phyloP scores from a whole-genome alignment of 2,888 invertebrate species.

The Caenorhabditis japonica region DNA sequence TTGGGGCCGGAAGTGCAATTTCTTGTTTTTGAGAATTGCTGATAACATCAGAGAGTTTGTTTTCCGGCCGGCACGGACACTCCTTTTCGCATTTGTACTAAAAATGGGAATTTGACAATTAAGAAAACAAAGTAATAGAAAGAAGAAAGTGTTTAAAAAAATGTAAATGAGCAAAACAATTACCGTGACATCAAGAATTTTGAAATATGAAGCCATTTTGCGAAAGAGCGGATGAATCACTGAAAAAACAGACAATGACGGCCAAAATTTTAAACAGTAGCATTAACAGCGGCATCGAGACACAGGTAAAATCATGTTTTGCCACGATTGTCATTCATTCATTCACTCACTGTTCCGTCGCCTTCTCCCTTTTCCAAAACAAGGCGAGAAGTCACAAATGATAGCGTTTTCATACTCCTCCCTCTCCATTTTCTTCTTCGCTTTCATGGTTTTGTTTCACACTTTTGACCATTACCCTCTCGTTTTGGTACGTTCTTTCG shows the following conservation, averaged over 20 bases:
- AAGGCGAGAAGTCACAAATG: conserved; percentile 40
- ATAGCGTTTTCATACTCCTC: conserved; percentile 27
- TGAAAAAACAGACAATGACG: conserved; percentile 33
- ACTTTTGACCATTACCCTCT: conserved; percentile 33
- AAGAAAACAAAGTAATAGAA: neutral
- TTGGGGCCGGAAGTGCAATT: conserved; percentile 4
- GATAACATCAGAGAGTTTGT: conserved; percentile 21
- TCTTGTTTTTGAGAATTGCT: conserved; percentile 2
- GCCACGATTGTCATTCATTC: conserved; percentile 32
- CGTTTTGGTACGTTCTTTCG: conserved; percentile 22
- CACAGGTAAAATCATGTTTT: conserved; percentile 38
- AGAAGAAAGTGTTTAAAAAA: neutral
- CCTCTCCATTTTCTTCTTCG: conserved; percentile 13
- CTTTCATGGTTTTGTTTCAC: conserved; percentile 40
- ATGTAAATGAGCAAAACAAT: neutral
- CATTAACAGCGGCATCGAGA: conserved; percentile 4
- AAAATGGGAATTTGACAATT: conserved; percentile 6
- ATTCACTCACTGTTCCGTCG: conserved; percentile 45
- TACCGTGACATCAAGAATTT: conserved; percentile 43
- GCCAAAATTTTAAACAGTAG: conserved; percentile 3
- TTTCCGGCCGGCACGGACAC: conserved; percentile 41
- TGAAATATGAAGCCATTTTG: conserved; percentile 42
- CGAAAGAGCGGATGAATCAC: conserved; percentile 15
- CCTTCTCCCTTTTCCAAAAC: conserved; percentile 37
- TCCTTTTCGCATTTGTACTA: conserved; percentile 47